Evolutionary conservation across 2,888 invertebrate species (phyloP).

Genomic region (Doris montereyensis): DNA sequence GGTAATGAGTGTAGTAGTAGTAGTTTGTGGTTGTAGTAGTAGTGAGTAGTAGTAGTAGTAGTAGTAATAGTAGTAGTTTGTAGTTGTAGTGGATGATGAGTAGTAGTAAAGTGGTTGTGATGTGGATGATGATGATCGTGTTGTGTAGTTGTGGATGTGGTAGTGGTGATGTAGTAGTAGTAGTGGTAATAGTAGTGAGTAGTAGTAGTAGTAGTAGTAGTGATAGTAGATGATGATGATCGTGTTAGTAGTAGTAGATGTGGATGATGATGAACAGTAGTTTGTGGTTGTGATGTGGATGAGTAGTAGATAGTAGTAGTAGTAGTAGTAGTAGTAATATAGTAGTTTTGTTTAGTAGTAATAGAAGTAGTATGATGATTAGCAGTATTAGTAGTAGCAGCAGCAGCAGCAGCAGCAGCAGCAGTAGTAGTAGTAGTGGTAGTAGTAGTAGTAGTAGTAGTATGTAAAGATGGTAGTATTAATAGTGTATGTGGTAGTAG

Average conservation of each 20-base stretch:
- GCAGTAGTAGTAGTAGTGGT: slow-evolving; percentile 39
- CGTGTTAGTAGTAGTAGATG: not conserved
- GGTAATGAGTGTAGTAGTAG: too few relatives aligned
- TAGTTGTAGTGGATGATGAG: too few relatives aligned
- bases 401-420: not conserved
- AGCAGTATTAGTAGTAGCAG: not conserved
- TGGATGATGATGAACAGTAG: too few relatives aligned
- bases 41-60: too few relatives aligned
- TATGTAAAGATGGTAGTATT: not conserved
- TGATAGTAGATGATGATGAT: not conserved
- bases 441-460: slow-evolving; percentile 38
- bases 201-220: not conserved
- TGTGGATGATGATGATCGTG: too few relatives aligned
- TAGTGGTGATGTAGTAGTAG: not conserved
- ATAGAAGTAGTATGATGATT: not conserved
- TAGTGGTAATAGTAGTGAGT: too few relatives aligned
- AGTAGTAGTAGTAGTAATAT: not conserved
- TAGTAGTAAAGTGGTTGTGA: too few relatives aligned
- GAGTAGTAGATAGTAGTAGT: not conserved
- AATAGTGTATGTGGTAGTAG: not conserved
- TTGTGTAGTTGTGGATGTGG: not conserved
- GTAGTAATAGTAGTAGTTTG: too few relatives aligned
- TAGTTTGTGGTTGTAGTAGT: too few relatives aligned
- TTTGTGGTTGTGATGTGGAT: not conserved
- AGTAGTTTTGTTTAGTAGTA: not conserved